Conservation (phyloP, 2,113 vertebrate genomes). For the Meleagris gallopavo region DNA sequence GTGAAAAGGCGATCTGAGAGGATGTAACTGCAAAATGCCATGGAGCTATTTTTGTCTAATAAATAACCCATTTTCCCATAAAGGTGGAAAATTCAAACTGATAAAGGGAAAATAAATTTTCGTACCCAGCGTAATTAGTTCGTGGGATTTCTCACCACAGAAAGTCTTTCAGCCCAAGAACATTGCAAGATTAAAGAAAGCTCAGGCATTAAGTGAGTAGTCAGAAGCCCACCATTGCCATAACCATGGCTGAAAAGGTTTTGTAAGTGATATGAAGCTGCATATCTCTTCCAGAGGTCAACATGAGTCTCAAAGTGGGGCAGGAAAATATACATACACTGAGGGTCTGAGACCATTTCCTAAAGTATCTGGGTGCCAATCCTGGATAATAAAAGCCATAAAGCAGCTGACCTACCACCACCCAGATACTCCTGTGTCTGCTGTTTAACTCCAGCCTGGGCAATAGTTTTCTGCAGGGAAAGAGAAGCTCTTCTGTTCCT, state of each 20-base stretch:
- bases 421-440: rapidly evolving
- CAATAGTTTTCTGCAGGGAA: background rate
- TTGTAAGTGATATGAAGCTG: background rate
- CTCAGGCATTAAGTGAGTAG: background rate
- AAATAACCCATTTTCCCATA: background rate
- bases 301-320: background rate
- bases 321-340: background rate
- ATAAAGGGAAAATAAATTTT: constrained; percentile 26
- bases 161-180: background rate
- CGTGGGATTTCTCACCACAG: background rate
- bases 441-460: background rate
- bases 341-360: background rate
- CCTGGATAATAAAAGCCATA: background rate
- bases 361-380: background rate
- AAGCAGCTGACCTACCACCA: background rate
- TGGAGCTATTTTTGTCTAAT: background rate
- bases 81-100: background rate
- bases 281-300: background rate
- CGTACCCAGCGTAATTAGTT: background rate
- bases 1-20: constrained; percentile 9
- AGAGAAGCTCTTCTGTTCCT: background rate
- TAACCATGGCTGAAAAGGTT: background rate
- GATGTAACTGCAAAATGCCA: background rate
- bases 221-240: background rate
- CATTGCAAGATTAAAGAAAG: background rate